phyloP scores from a whole-genome alignment of 2,888 invertebrate species.

The Adineta ricciae region DNA sequence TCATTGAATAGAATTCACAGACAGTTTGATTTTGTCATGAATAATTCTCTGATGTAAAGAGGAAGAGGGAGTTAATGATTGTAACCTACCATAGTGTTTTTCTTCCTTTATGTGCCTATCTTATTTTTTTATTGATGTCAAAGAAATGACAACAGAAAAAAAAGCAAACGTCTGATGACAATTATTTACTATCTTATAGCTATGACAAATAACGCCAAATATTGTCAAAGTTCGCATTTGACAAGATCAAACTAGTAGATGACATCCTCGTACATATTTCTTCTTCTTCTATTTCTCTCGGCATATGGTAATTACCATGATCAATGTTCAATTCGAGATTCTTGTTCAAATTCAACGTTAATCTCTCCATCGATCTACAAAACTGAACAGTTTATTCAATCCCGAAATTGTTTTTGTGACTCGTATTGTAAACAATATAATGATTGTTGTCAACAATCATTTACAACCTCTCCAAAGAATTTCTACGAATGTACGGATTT shows the following conservation, averaged over 20 bases:
- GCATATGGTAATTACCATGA: background rate
- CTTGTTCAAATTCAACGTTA: background rate
- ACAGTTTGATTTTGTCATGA: too few relatives aligned
- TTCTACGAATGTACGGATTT: background rate
- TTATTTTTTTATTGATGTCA: background rate
- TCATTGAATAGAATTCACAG: too few relatives aligned
- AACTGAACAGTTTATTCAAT: background rate
- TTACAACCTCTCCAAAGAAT: background rate
- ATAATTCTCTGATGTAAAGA: too few relatives aligned
- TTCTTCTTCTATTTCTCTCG: background rate
- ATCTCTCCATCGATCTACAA: background rate
- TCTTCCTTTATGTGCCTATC: background rate
- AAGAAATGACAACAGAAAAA: background rate
- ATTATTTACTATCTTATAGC: background rate
- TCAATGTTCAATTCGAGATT: background rate
- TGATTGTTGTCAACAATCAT: background rate
- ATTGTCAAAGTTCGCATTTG: background rate
- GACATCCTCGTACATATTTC: background rate
- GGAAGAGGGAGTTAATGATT: too few relatives aligned
- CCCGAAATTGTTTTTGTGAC: slow-evolving; percentile 20
- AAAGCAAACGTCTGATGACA: background rate
- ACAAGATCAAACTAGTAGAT: background rate
- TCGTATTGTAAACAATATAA: background rate
- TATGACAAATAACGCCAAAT: background rate
- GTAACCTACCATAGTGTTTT: too few relatives aligned